Percentiles rank a stretch among this genome's conserved stretches.
These are phyloP conservation scores for Apeltes quadracus DNA, from an alignment of 2,113 vertebrate species.

Conservation along the genomic window DNA sequence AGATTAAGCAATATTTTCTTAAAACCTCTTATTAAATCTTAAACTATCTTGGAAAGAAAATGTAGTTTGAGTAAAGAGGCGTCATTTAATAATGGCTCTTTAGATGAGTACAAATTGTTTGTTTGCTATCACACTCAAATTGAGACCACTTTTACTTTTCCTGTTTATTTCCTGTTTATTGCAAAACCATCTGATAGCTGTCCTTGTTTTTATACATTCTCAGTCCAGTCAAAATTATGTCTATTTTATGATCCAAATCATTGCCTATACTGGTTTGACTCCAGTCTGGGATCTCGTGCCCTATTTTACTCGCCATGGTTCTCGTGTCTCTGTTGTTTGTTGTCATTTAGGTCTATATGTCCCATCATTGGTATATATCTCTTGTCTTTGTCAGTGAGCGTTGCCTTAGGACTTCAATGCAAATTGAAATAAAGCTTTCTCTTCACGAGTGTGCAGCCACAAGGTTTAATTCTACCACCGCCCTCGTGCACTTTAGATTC, in stretches of 20 bases:
- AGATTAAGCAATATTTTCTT: slow-evolving; percentile 9
- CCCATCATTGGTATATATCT: background rate
- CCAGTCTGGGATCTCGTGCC: background rate
- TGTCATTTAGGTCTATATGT: background rate
- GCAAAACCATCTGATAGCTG: background rate
- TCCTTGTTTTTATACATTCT: background rate
- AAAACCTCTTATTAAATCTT: background rate
- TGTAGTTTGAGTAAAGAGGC: background rate
- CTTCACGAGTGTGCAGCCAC: slow-evolving; percentile 37
- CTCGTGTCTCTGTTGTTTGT: background rate
- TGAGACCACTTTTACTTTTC: background rate
- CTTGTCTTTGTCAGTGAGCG: background rate
- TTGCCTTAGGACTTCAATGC: background rate
- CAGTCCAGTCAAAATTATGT: background rate
- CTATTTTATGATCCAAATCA: background rate
- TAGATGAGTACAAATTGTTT: background rate
- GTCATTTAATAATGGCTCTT: background rate
- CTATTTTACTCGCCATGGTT: background rate
- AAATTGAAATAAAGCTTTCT: slow-evolving; percentile 40
- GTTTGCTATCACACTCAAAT: background rate
- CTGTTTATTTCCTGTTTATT: background rate
- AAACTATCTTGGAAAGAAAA: background rate
- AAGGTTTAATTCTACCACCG: slow-evolving; percentile 58
- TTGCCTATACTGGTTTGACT: background rate
- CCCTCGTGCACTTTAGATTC: slow-evolving; percentile 64